Evolutionary conservation across 2,888 invertebrate genomes (phyloP).

Genomic region (Oxyteleia sp.): DNA sequence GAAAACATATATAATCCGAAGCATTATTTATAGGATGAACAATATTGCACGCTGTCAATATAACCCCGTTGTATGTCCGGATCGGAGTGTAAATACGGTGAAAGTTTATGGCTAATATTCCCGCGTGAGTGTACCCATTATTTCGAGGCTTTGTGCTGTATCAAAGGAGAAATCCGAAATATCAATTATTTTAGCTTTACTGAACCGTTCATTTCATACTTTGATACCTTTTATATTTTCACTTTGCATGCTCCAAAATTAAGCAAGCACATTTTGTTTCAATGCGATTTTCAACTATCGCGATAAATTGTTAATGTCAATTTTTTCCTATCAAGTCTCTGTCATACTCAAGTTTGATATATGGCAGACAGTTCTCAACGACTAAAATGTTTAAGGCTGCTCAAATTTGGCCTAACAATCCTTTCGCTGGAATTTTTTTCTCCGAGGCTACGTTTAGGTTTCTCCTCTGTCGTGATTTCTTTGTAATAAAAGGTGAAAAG

Average conservation of each 20-base stretch:
- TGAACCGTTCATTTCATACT: constrained; percentile 37
- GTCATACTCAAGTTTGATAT: too few relatives aligned
- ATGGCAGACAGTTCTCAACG: too few relatives aligned
- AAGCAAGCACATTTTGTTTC: constrained; percentile 15
- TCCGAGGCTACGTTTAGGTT: too few relatives aligned
- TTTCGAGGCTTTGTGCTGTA: constrained; percentile 61
- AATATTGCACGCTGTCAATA: constrained; percentile 62
- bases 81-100: constrained; percentile 62
- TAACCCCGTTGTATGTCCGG: constrained; percentile 55
- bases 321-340: too few relatives aligned
- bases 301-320: constrained; percentile 11
- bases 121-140: constrained; percentile 59
- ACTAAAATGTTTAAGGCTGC: too few relatives aligned
- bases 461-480: too few relatives aligned
- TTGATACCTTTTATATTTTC: constrained; percentile 49
- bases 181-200: constrained; percentile 60
- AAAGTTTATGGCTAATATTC: constrained; percentile 71
- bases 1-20: constrained; percentile 44
- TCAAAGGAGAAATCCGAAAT: constrained; percentile 61
- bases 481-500: too few relatives aligned
- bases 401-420: too few relatives aligned
- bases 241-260: constrained; percentile 27
- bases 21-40: constrained; percentile 61
- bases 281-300: not conserved
- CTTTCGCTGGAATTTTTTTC: too few relatives aligned